Evolutionary conservation across 1,140 invertebrate species (phyloP), one percentile per base, ranked within the genome.

Genomic region (Bombus haemorrhoidalis): DNA sequence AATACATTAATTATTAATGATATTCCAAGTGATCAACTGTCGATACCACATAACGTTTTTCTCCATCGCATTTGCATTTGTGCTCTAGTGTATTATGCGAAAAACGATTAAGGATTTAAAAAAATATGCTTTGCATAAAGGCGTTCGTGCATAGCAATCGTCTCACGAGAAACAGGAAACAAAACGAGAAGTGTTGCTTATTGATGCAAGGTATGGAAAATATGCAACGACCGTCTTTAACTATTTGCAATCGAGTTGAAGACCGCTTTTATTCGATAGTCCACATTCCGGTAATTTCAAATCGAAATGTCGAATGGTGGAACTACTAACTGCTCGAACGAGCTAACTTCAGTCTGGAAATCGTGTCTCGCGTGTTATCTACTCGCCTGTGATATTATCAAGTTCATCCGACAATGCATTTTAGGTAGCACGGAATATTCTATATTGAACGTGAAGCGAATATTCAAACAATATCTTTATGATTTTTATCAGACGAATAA

Each of bases 241-340:
- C 64, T 69, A n/a, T 80, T 69, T 69, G 64, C 64, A 10, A 80
- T 18, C 47, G 18, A 13, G 1, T 73, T 62, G 34, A 43, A 41
- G 79, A 81, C 25, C 34, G 53, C 34, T 9, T 62, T 59, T 66
- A 22, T 64, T 68, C 32, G 41, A 81, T 62, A 25, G 68, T 62
- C n/a, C 10, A 34, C 13, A n/a, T 72, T 53, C 69, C 22, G 18
- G 37, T 18, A 74, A 28, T 62, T n/a, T 62, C 59, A n/a, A 59
- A 74, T 47, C 83, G 57, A 80, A 85, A 85, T 85, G 41, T 80
- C 83, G 83, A 80, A 74, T 68, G 69, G 69, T 85, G 77, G 80
- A 85, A 80, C 76, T 78, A 59, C 64, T 47, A 85, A 85, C 69
- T 78, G 43, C 47, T 47, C 53, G 28, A 71, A 41, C 22, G 15